These are phyloP conservation scores for Arenicola marina DNA, from an alignment of 2,888 invertebrate species.

Conservation along the genomic window DNA sequence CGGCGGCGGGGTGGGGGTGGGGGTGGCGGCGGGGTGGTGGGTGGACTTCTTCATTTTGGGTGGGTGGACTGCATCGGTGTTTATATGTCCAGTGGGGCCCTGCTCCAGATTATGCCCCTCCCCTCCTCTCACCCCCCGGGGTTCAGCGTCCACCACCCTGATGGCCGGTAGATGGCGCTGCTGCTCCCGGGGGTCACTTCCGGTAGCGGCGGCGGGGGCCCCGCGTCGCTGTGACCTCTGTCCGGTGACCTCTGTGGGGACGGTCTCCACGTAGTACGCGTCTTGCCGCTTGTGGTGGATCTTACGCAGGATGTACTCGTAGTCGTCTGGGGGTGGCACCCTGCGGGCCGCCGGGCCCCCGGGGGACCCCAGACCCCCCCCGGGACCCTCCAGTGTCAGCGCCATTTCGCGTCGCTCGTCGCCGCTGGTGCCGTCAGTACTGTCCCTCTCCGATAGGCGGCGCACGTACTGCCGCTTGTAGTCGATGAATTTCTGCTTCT, in stretches of 20 bases:
- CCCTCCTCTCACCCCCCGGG: background rate
- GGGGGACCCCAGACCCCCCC: too few relatives aligned
- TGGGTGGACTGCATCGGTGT: too few relatives aligned
- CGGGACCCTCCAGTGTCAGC: too few relatives aligned
- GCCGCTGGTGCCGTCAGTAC: conserved; percentile 4
- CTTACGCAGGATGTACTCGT: conserved; percentile 28
- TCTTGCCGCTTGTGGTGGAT: conserved; percentile 13
- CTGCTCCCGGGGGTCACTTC: too few relatives aligned
- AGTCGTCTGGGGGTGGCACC: conserved; percentile 28
- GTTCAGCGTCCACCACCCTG: background rate
- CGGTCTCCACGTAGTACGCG: conserved; percentile 1
- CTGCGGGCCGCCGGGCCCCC: background rate
- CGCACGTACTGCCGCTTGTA: conserved; percentile 26
- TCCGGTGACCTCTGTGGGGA: too few relatives aligned
- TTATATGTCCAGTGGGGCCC: too few relatives aligned
- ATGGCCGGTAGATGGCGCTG: background rate
- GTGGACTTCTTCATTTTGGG: background rate
- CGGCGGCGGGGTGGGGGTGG: background rate
- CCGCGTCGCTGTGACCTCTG: too few relatives aligned
- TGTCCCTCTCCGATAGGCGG: conserved; percentile 11
- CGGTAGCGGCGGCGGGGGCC: too few relatives aligned
- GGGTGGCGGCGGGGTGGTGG: background rate
- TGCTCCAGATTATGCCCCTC: too few relatives aligned
- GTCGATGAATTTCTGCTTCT: conserved; percentile 28
- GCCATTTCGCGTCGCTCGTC: background rate